Evolutionary conservation across 2,113 vertebrate genomes (phyloP).

Genomic region (Macroglossus sobrinus): DNA sequence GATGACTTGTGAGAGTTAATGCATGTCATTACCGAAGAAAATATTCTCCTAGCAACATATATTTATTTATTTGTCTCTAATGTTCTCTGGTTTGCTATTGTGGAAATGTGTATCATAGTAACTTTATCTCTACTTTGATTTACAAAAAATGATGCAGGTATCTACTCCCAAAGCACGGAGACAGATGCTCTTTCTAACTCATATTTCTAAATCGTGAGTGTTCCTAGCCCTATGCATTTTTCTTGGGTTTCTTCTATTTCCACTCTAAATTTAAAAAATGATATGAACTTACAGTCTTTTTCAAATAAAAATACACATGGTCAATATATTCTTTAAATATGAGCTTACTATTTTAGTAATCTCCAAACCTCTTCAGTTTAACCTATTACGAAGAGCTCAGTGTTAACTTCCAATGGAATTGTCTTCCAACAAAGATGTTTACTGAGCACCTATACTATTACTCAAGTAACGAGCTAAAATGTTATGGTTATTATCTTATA

Average conservation of each 20-base stretch:
- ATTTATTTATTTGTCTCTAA: conserved; percentile 6
- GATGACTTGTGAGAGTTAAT: neutral
- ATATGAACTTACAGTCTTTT: neutral
- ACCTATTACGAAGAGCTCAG: neutral
- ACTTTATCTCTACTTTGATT: neutral
- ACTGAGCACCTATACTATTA: neutral
- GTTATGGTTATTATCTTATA: neutral
- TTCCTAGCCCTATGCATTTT: neutral
- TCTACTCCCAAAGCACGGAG: neutral
- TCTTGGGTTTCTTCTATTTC: neutral
- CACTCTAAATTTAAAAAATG: neutral
- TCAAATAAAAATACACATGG: neutral
- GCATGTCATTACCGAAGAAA: neutral
- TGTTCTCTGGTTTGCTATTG: neutral
- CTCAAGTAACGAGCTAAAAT: neutral
- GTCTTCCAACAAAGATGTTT: neutral
- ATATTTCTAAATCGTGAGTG: neutral
- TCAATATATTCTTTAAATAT: neutral
- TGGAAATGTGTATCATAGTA: neutral
- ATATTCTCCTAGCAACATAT: neutral
- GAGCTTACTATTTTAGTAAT: neutral
- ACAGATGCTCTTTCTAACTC: neutral
- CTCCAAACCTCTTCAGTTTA: neutral
- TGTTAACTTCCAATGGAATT: neutral
- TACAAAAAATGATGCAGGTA: conserved; percentile 20